Evolutionary conservation across 2,113 vertebrate genomes (phyloP), one percentile per base, ranked within the genome.

Genomic region (Dromiciops gliroides): DNA sequence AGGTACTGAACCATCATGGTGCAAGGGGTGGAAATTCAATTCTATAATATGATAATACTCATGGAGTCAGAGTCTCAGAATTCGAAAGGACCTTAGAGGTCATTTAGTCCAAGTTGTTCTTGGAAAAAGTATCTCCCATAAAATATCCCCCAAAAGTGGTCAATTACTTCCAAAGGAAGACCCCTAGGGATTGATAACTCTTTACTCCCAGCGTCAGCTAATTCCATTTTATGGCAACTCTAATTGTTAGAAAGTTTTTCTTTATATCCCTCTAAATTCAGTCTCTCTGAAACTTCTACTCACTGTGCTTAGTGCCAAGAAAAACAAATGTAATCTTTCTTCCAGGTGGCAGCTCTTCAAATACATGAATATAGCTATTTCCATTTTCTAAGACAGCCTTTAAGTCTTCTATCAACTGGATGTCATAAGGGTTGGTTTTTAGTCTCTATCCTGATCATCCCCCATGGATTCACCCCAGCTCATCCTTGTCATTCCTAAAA

Each of bases 241-340:
- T 83, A 83, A 83, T 83, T 83, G 37, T 83, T 44, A 83, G 67
- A n/a, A 83, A 44, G 67, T 83, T 83, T 83, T 83, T 83, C 67
- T 83, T 83, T 83, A 83, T 83, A 83, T 83, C 67, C n/a, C 44
- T 16, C n/a, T 44, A 44, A 83, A 83, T 83, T 83, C 56, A 67
- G 0, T 37, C 56, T 37, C 37, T 83, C n/a, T 44, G 67, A 83
- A 83, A 83, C 19, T 44, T 83, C 67, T 23, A 83, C 67, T 83
- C 16, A 83, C n/a, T 83, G 16, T 83, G 67, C 6, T 83, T 83
- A 44, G n/a, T 83, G 67, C 67, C 67, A 83, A 83, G 67, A 83
- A 83, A 83, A 83, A 83, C 67, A 83, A 83, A 44, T 83, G 67
- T 83, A 83, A 83, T 83, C 67, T 83, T n/a, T 83, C 67, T 83